phyloP scores from a whole-genome alignment of 2,113 vertebrate genomes.

The Gambusia holbrooki region DNA sequence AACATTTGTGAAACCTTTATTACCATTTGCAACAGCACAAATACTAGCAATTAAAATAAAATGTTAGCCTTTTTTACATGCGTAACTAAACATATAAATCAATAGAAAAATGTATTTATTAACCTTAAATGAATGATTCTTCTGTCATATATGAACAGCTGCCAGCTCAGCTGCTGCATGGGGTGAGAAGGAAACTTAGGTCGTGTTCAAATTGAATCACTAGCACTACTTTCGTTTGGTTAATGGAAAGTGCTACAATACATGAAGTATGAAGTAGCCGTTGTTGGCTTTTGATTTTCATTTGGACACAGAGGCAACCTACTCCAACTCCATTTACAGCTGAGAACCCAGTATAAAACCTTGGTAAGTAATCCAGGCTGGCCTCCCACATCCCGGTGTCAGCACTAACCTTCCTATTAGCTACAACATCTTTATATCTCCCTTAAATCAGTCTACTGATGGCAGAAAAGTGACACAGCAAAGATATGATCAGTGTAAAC shows the following conservation, averaged over 20 bases:
- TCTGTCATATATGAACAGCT: not conserved
- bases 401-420: not conserved
- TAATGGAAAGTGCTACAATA: not conserved
- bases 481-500: not conserved
- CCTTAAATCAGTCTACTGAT: no score
- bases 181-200: no score
- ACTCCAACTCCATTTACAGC: slow-evolving; percentile 37
- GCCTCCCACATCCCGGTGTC: slow-evolving; percentile 25
- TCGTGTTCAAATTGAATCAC: not conserved
- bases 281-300: slow-evolving; percentile 45
- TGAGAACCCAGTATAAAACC: slow-evolving; percentile 33
- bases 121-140: not conserved
- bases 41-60: no score
- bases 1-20: no score
- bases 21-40: no score
- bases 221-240: not conserved
- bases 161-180: not conserved
- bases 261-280: not conserved
- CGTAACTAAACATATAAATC: no score
- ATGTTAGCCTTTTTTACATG: no score
- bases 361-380: slow-evolving; percentile 26
- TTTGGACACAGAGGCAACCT: slow-evolving; percentile 30
- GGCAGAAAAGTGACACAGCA: not conserved
- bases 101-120: not conserved
- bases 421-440: not conserved